A percentile compares a stretch with the other conserved stretches of the same genome.
phyloP scores from a whole-genome alignment of 2,888 invertebrate species.

The Eueremaeus valkanovi region DNA sequence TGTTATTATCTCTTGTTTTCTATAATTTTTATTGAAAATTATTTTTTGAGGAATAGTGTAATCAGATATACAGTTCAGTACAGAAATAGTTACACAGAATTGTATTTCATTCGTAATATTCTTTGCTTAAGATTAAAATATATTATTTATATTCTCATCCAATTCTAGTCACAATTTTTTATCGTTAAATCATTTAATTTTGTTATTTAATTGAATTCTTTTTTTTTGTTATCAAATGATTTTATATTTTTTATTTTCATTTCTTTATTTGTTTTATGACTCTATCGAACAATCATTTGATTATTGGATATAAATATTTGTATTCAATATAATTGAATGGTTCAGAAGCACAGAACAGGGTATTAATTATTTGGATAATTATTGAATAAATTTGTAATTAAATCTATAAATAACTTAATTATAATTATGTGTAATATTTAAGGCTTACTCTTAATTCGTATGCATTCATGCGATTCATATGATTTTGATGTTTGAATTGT shows the following conservation, averaged over 20 bases:
- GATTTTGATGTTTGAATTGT: too few relatives aligned
- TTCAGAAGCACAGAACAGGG: background rate
- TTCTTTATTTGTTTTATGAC: background rate
- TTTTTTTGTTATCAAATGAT: background rate
- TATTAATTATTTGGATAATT: background rate
- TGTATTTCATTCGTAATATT: too few relatives aligned
- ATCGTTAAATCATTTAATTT: background rate
- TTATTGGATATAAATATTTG: background rate
- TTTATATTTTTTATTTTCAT: too few relatives aligned
- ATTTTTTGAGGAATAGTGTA: too few relatives aligned
- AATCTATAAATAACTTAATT: background rate
- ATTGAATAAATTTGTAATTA: background rate
- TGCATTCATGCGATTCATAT: too few relatives aligned
- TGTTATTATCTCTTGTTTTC: too few relatives aligned
- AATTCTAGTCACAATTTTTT: too few relatives aligned
- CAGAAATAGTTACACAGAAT: too few relatives aligned
- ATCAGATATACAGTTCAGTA: too few relatives aligned
- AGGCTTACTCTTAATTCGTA: too few relatives aligned
- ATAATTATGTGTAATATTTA: background rate
- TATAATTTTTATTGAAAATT: too few relatives aligned
- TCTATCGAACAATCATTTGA: background rate
- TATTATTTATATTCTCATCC: background rate
- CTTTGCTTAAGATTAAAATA: too few relatives aligned
- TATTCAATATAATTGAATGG: background rate
- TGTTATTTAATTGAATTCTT: background rate